Percentiles rank a stretch among this genome's conserved stretches.
Conservation (phyloP, 2,113 vertebrate species). For the Nerophis ophidion region DNA sequence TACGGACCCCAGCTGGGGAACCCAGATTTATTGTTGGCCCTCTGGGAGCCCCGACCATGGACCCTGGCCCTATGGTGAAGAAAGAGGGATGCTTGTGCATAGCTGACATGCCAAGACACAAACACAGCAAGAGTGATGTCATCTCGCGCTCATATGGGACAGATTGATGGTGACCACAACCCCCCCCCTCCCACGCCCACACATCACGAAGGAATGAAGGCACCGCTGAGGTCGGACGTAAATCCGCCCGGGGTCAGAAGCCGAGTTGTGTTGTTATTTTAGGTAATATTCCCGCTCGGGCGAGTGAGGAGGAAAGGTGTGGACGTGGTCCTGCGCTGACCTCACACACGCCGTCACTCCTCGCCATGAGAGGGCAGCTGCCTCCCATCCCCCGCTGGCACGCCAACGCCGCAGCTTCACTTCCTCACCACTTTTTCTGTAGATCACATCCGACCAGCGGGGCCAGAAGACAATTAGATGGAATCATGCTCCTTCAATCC, state of each 20-base stretch:
- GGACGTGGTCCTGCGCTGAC: constrained; percentile 40
- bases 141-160: constrained; percentile 64
- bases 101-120: constrained; percentile 18
- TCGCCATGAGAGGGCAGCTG: constrained; percentile 51
- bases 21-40: too few relatives aligned
- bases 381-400: constrained; percentile 42
- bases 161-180: constrained; percentile 65
- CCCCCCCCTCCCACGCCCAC: constrained; percentile 57
- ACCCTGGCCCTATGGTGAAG: too few relatives aligned
- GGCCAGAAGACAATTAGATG: constrained; percentile 43
- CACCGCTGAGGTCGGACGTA: constrained; percentile 41
- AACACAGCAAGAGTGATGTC: constrained; percentile 14
- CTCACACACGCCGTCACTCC: constrained; percentile 41
- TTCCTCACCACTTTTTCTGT: not conserved
- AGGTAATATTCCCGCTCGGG: constrained; percentile 18
- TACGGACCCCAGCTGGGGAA: too few relatives aligned
- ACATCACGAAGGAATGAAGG: constrained; percentile 49
- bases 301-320: constrained; percentile 31
- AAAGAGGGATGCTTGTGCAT: not conserved
- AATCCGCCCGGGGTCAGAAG: constrained; percentile 36
- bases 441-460: constrained; percentile 16
- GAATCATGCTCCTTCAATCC: constrained; percentile 31
- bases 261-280: constrained; percentile 53
- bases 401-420: constrained; percentile 18
- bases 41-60: too few relatives aligned